Percentiles rank a stretch among this genome's conserved stretches.
Conservation (phyloP, 2,888 invertebrate genomes). For the Pheosia gnoma region DNA sequence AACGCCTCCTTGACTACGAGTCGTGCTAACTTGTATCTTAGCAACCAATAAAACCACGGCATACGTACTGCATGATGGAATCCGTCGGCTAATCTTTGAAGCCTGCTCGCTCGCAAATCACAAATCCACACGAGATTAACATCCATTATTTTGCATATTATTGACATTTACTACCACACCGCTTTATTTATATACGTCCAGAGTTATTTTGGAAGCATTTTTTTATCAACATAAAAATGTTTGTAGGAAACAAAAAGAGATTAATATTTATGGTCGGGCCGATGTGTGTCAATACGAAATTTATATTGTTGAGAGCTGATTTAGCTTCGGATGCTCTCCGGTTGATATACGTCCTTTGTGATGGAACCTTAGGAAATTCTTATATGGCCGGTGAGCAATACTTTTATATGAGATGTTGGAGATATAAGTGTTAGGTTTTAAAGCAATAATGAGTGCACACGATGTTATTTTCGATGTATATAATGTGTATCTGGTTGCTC, state of each 20-base stretch:
- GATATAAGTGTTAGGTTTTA: constrained; percentile 41
- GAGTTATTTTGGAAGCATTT: constrained; percentile 82
- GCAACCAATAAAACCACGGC: constrained; percentile 23
- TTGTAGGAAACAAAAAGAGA: constrained; percentile 78
- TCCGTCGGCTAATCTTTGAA: constrained; percentile 77
- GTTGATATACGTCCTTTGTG: constrained; percentile 73
- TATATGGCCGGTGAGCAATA: constrained; percentile 58
- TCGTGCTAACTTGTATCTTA: constrained; percentile 1
- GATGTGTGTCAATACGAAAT: constrained; percentile 81
- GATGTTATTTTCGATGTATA: constrained; percentile 37
- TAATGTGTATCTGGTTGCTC: constrained; percentile 23
- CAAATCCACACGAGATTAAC: constrained; percentile 74
- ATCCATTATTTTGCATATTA: constrained; percentile 83
- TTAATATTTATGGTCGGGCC: constrained; percentile 73
- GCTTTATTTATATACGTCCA: constrained; percentile 77
- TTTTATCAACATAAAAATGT: constrained; percentile 80
- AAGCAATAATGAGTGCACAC: constrained; percentile 26
- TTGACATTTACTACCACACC: constrained; percentile 82
- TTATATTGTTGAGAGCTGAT: constrained; percentile 75
- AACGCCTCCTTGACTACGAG: not conserved
- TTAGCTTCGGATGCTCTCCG: constrained; percentile 62
- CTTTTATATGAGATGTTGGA: constrained; percentile 36
- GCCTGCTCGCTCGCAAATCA: constrained; percentile 75
- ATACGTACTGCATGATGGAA: constrained; percentile 43
- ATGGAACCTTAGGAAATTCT: constrained; percentile 48